Percentiles rank a stretch among this genome's conserved stretches.
Evolutionary conservation across 2,113 vertebrate genomes (phyloP).

Genomic region (Corythornis vintsioides): DNA sequence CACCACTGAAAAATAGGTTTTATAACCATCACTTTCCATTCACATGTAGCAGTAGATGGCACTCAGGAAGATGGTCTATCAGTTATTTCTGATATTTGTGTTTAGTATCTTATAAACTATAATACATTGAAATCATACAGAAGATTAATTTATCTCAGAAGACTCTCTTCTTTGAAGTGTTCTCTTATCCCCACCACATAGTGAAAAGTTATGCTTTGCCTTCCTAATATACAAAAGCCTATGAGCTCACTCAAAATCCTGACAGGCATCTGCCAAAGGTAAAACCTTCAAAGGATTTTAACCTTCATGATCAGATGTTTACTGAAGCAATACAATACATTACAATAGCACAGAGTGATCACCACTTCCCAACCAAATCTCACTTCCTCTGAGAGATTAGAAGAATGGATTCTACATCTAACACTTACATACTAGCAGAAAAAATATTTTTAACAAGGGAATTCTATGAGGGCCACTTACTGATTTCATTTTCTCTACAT

Average conservation of each 20-base stretch:
- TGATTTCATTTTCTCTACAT: background rate
- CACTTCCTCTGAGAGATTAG: background rate
- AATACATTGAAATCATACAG: background rate
- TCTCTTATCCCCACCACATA: background rate
- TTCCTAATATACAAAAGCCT: background rate
- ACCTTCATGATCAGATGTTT: background rate
- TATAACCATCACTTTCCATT: background rate
- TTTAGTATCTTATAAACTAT: background rate
- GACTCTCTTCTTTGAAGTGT: background rate
- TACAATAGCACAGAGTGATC: background rate
- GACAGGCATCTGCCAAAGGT: background rate
- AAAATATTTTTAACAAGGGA: background rate
- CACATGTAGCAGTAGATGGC: background rate
- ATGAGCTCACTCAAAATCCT: background rate
- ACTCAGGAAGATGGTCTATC: background rate
- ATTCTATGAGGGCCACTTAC: background rate
- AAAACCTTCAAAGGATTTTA: background rate
- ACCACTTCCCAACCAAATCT: background rate
- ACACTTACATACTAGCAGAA: background rate
- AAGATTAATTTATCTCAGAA: background rate
- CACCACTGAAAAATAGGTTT: background rate
- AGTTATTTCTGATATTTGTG: background rate
- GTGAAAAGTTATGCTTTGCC: background rate
- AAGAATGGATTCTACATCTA: background rate
- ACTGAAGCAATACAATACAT: background rate